These are phyloP conservation scores for Drosophila nr. perissopoda DNA, from an alignment of 2,888 invertebrate species.

Conservation along the genomic window DNA sequence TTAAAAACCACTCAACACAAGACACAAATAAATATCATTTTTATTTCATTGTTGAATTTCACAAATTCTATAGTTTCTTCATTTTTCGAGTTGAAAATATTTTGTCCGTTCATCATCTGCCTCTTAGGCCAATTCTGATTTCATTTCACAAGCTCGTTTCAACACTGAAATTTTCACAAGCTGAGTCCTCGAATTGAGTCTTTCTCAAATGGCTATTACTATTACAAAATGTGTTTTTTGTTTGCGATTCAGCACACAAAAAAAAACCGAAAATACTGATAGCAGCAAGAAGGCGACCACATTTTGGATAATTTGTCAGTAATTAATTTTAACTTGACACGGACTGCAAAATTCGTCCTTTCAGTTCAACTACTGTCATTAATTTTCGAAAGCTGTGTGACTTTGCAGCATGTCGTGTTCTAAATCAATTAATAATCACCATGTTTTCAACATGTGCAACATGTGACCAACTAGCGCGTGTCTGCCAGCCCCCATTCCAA, in stretches of 20 bases:
- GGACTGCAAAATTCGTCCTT: slow-evolving; percentile 32
- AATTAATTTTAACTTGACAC: slow-evolving; percentile 48
- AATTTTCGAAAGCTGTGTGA: slow-evolving; percentile 52
- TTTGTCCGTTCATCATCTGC: background rate
- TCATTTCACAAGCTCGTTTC: background rate
- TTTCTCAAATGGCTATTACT: background rate
- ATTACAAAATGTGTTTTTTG: background rate
- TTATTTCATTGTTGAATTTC: background rate
- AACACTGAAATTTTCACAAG: background rate
- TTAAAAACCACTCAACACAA: background rate
- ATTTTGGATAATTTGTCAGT: slow-evolving; percentile 55
- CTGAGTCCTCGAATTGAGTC: background rate
- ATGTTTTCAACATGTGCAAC: slow-evolving; percentile 55
- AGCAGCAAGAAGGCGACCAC: background rate
- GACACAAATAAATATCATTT: background rate
- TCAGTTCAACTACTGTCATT: slow-evolving; percentile 40
- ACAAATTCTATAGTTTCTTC: background rate
- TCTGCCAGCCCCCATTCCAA: background rate
- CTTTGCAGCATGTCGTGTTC: slow-evolving; percentile 32
- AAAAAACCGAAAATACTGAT: background rate
- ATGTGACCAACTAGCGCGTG: slow-evolving; percentile 59
- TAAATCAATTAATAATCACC: slow-evolving; percentile 72
- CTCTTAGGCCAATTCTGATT: too few relatives aligned
- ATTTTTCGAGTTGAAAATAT: background rate
- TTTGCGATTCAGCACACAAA: background rate